Conservation (phyloP, 2,797 vertebrate genomes). For the Euphonia xanthogaster region DNA sequence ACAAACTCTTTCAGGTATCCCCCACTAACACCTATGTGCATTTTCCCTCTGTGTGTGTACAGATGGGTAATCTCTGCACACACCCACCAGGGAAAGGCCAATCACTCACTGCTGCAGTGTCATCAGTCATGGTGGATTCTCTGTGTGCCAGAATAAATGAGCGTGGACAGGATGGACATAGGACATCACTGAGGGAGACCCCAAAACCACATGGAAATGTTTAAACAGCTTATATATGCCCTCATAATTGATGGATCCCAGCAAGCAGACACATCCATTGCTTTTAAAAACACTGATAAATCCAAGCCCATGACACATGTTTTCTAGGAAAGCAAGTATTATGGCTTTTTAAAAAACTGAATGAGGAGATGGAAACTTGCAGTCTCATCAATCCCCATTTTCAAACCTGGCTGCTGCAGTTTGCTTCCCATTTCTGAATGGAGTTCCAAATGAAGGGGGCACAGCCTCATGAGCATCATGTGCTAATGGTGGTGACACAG, state of each 20-base stretch:
- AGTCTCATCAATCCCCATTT: background rate
- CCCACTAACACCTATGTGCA: background rate
- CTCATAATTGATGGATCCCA: conserved; percentile 4
- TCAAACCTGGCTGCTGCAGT: background rate
- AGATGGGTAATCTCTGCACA: background rate
- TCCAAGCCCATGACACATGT: background rate
- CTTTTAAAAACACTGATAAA: conserved; percentile 30
- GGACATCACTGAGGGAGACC: background rate
- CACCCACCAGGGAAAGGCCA: background rate
- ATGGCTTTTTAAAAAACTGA: background rate
- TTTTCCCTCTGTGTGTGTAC: background rate
- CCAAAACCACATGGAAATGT: conserved; percentile 33
- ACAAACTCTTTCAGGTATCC: background rate
- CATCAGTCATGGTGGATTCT: conserved; percentile 1
- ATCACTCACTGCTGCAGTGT: background rate
- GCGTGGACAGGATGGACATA: background rate
- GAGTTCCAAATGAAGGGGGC: background rate
- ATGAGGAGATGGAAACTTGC: background rate
- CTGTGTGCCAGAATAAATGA: background rate
- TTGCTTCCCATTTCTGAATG: background rate
- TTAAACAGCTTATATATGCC: background rate
- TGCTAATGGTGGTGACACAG: background rate
- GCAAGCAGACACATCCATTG: background rate
- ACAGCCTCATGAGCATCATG: background rate
- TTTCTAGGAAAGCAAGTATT: background rate